Conservation (phyloP, 2,113 vertebrate species). For the Budorcas taxicolor region DNA sequence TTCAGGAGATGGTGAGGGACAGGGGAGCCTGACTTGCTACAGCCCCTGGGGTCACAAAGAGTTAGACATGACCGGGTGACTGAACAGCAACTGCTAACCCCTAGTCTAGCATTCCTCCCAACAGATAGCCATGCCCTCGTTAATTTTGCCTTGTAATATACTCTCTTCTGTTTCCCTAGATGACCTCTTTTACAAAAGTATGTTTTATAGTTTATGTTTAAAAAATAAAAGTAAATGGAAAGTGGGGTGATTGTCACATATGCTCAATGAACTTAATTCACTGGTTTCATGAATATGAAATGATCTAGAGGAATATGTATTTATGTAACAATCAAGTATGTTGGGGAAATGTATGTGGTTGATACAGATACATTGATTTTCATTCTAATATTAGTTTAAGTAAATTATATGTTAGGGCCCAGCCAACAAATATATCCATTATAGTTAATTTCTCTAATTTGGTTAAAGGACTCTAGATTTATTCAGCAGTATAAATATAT, state of each 20-base stretch:
- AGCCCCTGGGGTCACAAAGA: background rate
- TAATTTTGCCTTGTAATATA: constrained; percentile 37
- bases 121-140: background rate
- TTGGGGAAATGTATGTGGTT: constrained; percentile 73
- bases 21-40: background rate
- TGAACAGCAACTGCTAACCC: background rate
- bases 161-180: background rate
- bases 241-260: constrained; percentile 39
- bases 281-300: constrained; percentile 67
- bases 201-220: constrained; percentile 23
- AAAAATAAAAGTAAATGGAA: constrained; percentile 18
- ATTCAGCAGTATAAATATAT: constrained; percentile 74
- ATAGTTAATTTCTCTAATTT: constrained; percentile 78
- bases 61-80: background rate
- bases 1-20: background rate
- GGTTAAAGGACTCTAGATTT: constrained; percentile 73
- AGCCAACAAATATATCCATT: constrained; percentile 79
- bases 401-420: constrained; percentile 76
- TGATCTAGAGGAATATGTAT: constrained; percentile 66
- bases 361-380: constrained; percentile 74
- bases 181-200: background rate
- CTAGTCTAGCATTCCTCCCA: background rate
- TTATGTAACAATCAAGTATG: constrained; percentile 75
- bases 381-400: constrained; percentile 74
- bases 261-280: constrained; percentile 67